These are phyloP conservation scores for Datnioides undecimradiatus DNA, from an alignment of 2,113 vertebrate species.

Conservation along the genomic window DNA sequence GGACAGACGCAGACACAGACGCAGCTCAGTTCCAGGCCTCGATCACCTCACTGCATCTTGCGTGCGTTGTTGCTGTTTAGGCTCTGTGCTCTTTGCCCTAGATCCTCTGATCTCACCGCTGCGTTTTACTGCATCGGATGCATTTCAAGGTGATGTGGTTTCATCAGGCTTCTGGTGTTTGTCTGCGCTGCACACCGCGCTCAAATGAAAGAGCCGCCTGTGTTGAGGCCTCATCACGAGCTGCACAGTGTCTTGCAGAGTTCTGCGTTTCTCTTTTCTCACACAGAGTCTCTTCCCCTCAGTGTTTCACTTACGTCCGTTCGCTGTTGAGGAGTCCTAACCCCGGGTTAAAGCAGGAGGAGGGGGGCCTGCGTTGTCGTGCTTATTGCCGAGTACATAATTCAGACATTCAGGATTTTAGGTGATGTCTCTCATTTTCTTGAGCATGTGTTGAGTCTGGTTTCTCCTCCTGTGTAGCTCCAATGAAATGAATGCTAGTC, in stretches of 20 bases:
- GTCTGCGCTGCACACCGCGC: no score
- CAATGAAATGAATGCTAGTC: not conserved
- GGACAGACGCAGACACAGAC: no score
- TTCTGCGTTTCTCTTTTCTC: not conserved
- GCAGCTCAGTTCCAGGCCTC: no score
- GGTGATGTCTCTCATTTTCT: not conserved
- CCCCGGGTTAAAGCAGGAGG: no score
- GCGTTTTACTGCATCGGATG: conserved; percentile 16
- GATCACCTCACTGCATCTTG: no score
- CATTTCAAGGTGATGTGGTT: conserved; percentile 38
- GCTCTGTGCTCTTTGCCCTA: not conserved
- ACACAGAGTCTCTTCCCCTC: not conserved
- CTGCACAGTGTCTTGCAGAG: not conserved
- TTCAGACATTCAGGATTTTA: no score
- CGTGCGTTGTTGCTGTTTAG: no score
- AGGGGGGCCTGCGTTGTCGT: no score
- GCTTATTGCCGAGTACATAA: no score
- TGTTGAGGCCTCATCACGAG: conserved; percentile 27
- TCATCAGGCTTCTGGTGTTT: conserved; percentile 12
- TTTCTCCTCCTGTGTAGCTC: no score
- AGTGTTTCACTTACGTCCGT: no score
- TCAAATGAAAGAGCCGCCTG: conserved; percentile 1
- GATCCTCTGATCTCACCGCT: conserved; percentile 4
- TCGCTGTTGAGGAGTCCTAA: no score
- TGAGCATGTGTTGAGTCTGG: not conserved